phyloP scores from a whole-genome alignment of 1,140 invertebrate genomes.

The Lucilia cuprina region DNA sequence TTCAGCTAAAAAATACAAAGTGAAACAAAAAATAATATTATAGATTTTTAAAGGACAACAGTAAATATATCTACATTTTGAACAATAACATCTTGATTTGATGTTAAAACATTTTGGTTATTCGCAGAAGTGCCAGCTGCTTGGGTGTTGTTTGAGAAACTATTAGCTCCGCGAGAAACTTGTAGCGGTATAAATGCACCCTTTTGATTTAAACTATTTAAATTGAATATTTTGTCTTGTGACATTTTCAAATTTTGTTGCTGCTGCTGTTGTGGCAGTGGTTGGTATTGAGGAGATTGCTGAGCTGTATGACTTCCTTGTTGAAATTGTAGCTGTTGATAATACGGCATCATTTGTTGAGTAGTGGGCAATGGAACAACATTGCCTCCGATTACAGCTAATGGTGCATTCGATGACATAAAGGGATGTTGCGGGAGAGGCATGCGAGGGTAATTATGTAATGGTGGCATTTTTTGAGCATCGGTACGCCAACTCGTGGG shows the following conservation, averaged over 20 bases:
- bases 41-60: not conserved
- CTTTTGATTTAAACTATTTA: constrained; percentile 27
- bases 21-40: not conserved
- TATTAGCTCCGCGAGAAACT: constrained; percentile 29
- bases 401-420: constrained; percentile 13
- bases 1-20: not conserved
- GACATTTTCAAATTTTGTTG: not conserved
- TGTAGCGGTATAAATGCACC: constrained; percentile 38
- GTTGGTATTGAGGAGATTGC: not conserved
- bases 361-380: not conserved
- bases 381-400: not conserved
- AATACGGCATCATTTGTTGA: not conserved
- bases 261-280: not conserved
- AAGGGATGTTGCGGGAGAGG: not conserved
- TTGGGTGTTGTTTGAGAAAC: not conserved
- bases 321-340: not conserved
- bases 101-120: not conserved
- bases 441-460: constrained; percentile 6
- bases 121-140: not conserved
- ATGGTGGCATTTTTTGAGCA: constrained; percentile 21
- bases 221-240: not conserved
- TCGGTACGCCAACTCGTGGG: constrained; percentile 35
- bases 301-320: not conserved
- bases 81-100: not conserved
- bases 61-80: not conserved